Evolutionary conservation across 1,140 invertebrate species (phyloP), one percentile per base, ranked within the genome.

Genomic region (Anastrepha ludens): DNA sequence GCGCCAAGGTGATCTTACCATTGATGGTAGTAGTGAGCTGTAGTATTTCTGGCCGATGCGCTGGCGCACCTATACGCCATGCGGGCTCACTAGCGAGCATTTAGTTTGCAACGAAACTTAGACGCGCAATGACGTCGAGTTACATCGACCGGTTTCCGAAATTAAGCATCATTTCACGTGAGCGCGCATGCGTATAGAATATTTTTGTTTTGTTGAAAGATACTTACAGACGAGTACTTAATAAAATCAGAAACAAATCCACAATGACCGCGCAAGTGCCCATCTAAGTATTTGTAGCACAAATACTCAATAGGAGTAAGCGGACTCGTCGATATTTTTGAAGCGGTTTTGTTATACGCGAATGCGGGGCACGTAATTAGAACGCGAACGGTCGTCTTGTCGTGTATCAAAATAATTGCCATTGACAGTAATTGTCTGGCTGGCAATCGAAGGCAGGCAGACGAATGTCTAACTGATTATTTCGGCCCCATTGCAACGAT

Each of bases 351-450:
- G 44, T 47, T 81, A 17, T 41, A 17, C 17, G 85, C 55, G 17
- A 70, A 85, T 86, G 78, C 88, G 50, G 88, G 44, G 89, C 91
- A 91, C 91, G 91, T 92, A 92, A 92, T 90, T 91, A 91, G 91
- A 91, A 91, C 91, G 91, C 91, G 91, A 87, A 55, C 65, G 81
- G 41, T 44, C 50, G 41, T 13, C 74, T 81, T 55, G 47, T 47
- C 67, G 39, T 67, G 74, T 81, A 81, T 81, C 74, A 81, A 6
- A 81, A 81, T 81, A 86, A 86, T 86, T 86, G 59, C 5, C 85
- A 62, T 86, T 87, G 87, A 89, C 89, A 90, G 89, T 92, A 92
- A 92, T 92, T 92, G 91, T 88, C 65, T 59, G 20, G 3, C 11
- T 44, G 7, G 8, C 29, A 39, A 20, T 65, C 17, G 67, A 15